Conservation (phyloP, 2,888 invertebrate species). For the Scaeva pyrastri region DNA sequence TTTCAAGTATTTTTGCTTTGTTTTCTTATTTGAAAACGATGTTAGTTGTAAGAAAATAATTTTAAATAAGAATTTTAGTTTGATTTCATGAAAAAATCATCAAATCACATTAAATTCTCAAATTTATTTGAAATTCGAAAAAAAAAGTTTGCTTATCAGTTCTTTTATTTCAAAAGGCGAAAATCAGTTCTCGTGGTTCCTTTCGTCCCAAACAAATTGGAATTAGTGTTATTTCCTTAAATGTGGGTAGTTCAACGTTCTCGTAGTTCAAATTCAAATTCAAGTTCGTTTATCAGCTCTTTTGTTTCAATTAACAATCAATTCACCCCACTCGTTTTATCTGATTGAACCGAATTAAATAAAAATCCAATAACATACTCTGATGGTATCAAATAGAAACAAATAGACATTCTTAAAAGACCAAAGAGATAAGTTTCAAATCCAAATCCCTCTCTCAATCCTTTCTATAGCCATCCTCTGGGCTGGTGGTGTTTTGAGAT, state of each 20-base stretch:
- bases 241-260: too few species aligned
- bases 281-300: constrained; percentile 18
- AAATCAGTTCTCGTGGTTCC: too few species aligned
- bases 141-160: too few species aligned
- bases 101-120: too few species aligned
- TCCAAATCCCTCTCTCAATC: not conserved
- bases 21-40: not conserved
- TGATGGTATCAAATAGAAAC: not conserved
- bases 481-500: too few species aligned
- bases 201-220: too few species aligned
- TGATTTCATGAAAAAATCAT: too few species aligned
- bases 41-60: too few species aligned
- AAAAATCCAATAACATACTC: not conserved
- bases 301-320: not conserved
- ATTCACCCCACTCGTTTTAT: not conserved
- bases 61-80: too few species aligned
- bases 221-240: too few species aligned
- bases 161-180: too few species aligned
- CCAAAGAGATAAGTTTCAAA: not conserved
- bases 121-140: too few species aligned
- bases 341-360: not conserved
- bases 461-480: not conserved
- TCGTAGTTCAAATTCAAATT: not conserved
- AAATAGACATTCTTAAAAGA: constrained; percentile 6
- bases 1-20: not conserved